Percentiles rank a stretch among this genome's conserved stretches.
Evolutionary conservation across 2,797 vertebrate genomes (phyloP).

Genomic region (Coracias cyanogaster): DNA sequence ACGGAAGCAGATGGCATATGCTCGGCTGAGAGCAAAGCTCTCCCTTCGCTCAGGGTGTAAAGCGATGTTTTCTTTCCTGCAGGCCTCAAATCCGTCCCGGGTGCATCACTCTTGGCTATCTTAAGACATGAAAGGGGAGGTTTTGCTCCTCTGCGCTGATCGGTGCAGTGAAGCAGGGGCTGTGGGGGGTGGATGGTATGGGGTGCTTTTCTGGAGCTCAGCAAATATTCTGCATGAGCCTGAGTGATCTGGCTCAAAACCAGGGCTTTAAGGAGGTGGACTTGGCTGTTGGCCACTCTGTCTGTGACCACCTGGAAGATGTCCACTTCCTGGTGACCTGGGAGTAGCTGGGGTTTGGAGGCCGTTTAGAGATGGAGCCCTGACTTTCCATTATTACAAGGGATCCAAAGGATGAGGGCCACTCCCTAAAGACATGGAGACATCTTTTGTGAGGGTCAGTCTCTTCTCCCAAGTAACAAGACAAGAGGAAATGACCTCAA

Average conservation of each 20-base stretch:
- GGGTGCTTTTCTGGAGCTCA: background rate
- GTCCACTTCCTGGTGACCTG: background rate
- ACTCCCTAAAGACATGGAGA: background rate
- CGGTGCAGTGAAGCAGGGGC: background rate
- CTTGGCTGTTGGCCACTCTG: fast-evolving
- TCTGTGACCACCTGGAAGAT: fast-evolving
- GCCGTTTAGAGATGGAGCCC: background rate
- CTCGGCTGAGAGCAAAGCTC: slow-evolving; percentile 13
- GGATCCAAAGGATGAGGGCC: background rate
- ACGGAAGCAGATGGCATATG: slow-evolving; percentile 48
- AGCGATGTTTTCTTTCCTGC: background rate
- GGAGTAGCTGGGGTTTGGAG: background rate
- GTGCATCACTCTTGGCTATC: background rate
- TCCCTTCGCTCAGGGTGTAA: background rate
- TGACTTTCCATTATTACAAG: background rate
- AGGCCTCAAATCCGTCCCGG: background rate
- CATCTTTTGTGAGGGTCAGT: no score
- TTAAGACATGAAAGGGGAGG: background rate
- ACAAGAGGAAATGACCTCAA: no score
- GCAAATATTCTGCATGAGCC: background rate
- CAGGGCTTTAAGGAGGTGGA: background rate
- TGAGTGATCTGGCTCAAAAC: background rate
- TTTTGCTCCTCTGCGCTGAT: background rate
- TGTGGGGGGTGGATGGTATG: fast-evolving
- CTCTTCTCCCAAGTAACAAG: no score